Evolutionary conservation across 2,797 vertebrate genomes (phyloP).

Genomic region (Falco peregrinus): DNA sequence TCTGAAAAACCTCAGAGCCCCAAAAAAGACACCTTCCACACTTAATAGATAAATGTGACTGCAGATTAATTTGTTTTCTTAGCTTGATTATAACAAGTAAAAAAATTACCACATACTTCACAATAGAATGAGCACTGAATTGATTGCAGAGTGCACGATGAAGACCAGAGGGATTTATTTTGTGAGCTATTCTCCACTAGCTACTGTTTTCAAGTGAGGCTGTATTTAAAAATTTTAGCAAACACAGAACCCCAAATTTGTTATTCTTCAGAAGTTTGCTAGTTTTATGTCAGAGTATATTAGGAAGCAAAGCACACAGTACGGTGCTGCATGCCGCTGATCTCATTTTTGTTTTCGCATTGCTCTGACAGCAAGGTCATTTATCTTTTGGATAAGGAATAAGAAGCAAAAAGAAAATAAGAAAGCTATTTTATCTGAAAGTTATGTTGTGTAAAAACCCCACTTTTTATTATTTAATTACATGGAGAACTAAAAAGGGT

Average conservation of each 20-base stretch:
- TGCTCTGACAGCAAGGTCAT: slow-evolving; percentile 31
- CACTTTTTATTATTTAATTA: neutral
- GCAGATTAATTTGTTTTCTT: neutral
- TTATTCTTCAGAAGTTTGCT: neutral
- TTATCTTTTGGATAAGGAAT: slow-evolving; percentile 2
- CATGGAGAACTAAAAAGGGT: neutral
- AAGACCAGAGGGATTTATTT: neutral
- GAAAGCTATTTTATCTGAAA: neutral
- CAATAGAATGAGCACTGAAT: neutral
- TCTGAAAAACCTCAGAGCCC: neutral
- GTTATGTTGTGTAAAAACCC: neutral
- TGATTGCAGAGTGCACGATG: neutral
- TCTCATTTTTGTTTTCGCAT: slow-evolving; percentile 39
- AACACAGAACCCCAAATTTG: neutral
- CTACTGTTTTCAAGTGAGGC: neutral
- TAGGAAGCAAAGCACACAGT: neutral
- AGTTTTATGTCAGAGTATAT: neutral
- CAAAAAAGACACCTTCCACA: neutral
- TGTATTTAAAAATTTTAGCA: neutral
- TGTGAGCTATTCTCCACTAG: neutral
- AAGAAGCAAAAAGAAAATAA: neutral
- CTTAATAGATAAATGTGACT: neutral
- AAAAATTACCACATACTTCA: neutral
- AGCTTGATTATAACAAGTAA: neutral
- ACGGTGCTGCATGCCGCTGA: neutral